Evolutionary conservation across 2,113 vertebrate species (phyloP).

Genomic region (Microcebus ravelobensis): DNA sequence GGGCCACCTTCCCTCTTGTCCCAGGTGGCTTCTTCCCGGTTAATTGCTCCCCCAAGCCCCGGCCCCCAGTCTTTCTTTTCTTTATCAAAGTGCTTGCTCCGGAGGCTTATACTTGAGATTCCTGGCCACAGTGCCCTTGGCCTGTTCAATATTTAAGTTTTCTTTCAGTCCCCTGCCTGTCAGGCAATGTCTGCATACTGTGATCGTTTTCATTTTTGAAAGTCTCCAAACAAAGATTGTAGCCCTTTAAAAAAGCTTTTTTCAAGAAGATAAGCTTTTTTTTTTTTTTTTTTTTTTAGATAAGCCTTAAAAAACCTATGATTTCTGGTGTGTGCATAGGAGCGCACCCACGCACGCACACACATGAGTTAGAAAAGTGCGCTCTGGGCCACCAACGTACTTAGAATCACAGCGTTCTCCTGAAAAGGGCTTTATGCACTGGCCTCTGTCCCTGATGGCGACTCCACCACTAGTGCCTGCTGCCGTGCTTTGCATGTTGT

Average conservation of each 20-base stretch:
- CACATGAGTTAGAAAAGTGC: background rate
- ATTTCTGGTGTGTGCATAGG: fast-evolving
- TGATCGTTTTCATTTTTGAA: slow-evolving; percentile 53
- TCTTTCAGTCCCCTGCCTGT: background rate
- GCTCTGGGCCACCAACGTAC: background rate
- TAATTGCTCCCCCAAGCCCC: background rate
- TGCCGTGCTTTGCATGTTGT: background rate
- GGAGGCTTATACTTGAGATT: background rate
- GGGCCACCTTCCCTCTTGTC: background rate
- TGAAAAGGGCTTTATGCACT: background rate
- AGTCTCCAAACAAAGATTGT: slow-evolving; percentile 37
- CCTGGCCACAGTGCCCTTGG: background rate
- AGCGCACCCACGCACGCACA: background rate
- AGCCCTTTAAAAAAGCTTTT: background rate
- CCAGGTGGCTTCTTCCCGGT: background rate
- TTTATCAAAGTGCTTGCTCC: background rate
- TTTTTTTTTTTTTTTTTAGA: background rate
- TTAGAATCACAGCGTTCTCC: slow-evolving; percentile 6
- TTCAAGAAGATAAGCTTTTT: too few relatives aligned
- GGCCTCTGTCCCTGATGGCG: background rate
- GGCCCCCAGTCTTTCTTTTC: background rate
- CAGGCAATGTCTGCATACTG: background rate
- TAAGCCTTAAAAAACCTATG: background rate
- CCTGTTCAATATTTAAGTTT: slow-evolving; percentile 36
- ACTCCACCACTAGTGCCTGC: background rate